A percentile compares a stretch with the other conserved stretches of the same genome.
phyloP scores from a whole-genome alignment of 2,888 invertebrate genomes.

The Blera fallax region DNA sequence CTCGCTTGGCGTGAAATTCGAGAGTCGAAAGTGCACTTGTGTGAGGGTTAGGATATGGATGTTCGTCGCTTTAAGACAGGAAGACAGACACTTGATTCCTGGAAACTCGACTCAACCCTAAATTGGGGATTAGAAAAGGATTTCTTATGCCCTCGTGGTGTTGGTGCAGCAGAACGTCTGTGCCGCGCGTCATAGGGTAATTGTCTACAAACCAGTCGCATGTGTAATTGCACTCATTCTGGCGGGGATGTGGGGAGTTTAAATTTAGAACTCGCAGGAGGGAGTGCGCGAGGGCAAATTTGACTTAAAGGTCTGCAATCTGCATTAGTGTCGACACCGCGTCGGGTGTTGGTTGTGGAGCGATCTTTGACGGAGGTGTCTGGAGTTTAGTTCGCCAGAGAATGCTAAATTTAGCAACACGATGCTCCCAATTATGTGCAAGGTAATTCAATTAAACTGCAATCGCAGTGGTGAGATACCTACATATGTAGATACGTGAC shows the following conservation, averaged over 20 bases:
- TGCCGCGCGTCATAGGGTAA: not conserved
- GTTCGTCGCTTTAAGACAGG: not conserved
- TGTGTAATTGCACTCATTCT: slow-evolving; percentile 39
- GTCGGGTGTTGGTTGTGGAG: not conserved
- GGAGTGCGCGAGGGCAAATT: slow-evolving; percentile 21
- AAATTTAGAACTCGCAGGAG: slow-evolving; percentile 40
- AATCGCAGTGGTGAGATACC: slow-evolving; percentile 16
- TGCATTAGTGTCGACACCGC: slow-evolving; percentile 25
- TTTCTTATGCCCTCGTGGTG: not conserved
- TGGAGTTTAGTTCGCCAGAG: not conserved
- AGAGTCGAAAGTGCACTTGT: slow-evolving; percentile 23
- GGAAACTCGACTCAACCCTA: slow-evolving; percentile 8
- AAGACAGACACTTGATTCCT: slow-evolving; percentile 24
- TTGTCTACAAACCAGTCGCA: slow-evolving; percentile 21
- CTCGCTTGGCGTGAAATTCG: slow-evolving; percentile 29
- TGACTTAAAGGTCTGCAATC: slow-evolving; percentile 29
- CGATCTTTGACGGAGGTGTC: not conserved
- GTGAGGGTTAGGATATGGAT: not conserved
- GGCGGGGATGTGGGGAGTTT: slow-evolving; percentile 35
- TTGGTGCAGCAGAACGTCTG: not conserved
- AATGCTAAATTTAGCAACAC: slow-evolving; percentile 40
- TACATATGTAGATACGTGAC: slow-evolving; percentile 25
- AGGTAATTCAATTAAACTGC: slow-evolving; percentile 55
- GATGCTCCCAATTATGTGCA: slow-evolving; percentile 44
- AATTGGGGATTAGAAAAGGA: slow-evolving; percentile 42